These are phyloP conservation scores for Drosophila atripex DNA, from an alignment of 2,888 invertebrate species.

Conservation along the genomic window DNA sequence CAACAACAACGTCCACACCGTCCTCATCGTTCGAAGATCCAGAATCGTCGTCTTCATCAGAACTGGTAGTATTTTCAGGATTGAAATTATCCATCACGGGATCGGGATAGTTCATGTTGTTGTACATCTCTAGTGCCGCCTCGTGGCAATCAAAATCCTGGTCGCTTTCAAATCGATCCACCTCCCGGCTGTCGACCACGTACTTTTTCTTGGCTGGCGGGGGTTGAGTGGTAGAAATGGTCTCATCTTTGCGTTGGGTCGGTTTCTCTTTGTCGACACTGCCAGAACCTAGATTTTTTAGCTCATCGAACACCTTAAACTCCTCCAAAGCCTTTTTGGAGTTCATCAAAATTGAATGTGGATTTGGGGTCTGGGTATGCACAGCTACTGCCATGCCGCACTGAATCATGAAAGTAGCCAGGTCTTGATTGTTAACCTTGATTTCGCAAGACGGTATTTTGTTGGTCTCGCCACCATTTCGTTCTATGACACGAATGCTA, in stretches of 20 bases:
- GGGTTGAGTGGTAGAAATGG: slow-evolving; percentile 23
- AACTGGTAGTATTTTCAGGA: neutral
- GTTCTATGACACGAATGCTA: slow-evolving; percentile 82
- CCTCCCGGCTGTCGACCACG: slow-evolving; percentile 5
- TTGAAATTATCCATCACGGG: neutral
- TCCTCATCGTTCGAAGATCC: neutral
- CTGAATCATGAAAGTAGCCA: slow-evolving; percentile 68
- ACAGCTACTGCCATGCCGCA: slow-evolving; percentile 43
- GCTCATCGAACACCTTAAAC: slow-evolving; percentile 50
- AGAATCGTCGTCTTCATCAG: slow-evolving; percentile 10
- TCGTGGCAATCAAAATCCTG: slow-evolving; percentile 56
- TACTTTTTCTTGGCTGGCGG: slow-evolving; percentile 53
- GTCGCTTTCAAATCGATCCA: neutral
- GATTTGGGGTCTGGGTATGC: no score
- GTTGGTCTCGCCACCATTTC: neutral
- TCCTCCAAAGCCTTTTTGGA: slow-evolving; percentile 11
- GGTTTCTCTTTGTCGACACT: neutral
- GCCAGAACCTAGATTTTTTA: slow-evolving; percentile 24
- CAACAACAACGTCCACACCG: neutral
- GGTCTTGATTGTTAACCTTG: slow-evolving; percentile 62
- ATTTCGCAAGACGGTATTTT: slow-evolving; percentile 64
- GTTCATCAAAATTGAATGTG: neutral
- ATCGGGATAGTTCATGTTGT: neutral
- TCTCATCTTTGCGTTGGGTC: neutral
- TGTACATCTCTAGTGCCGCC: slow-evolving; percentile 20